phyloP scores from a whole-genome alignment of 2,113 vertebrate genomes.

The Malaclemys terrapin region DNA sequence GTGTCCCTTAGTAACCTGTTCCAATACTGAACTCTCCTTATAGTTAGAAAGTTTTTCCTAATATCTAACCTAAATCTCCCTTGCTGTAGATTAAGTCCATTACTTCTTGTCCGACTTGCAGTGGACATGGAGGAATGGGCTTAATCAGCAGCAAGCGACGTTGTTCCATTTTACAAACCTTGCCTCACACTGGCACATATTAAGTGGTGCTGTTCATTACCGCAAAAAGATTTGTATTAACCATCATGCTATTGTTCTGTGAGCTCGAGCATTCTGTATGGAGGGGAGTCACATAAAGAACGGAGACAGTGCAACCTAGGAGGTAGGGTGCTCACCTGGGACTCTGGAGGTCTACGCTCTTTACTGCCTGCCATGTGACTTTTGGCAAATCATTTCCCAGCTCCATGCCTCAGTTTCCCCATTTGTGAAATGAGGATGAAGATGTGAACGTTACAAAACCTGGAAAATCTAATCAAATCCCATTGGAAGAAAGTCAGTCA shows the following conservation, averaged over 20 bases:
- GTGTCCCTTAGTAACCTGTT: neutral
- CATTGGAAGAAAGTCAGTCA: neutral
- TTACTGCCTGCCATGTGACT: neutral
- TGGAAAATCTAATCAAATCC: neutral
- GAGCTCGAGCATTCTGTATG: neutral
- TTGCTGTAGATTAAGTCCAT: neutral
- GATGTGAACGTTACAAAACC: neutral
- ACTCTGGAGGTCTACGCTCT: accelerated
- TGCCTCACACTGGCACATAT: accelerated
- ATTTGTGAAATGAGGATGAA: neutral
- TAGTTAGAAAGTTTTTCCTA: neutral
- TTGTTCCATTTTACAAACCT: neutral
- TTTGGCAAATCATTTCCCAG: neutral
- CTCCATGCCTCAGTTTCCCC: neutral
- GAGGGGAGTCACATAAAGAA: neutral
- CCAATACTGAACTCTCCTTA: neutral
- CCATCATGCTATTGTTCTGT: neutral
- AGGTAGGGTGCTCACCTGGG: neutral
- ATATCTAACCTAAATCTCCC: neutral
- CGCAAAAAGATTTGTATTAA: neutral
- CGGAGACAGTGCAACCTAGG: neutral
- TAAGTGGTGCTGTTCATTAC: neutral
- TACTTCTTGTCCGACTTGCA: neutral
- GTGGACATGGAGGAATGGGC: neutral
- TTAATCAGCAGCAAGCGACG: neutral